Percentiles rank a stretch among this genome's conserved stretches.
Evolutionary conservation across 2,113 vertebrate species (phyloP).

Genomic region (Myrmecophaga tridactyla): DNA sequence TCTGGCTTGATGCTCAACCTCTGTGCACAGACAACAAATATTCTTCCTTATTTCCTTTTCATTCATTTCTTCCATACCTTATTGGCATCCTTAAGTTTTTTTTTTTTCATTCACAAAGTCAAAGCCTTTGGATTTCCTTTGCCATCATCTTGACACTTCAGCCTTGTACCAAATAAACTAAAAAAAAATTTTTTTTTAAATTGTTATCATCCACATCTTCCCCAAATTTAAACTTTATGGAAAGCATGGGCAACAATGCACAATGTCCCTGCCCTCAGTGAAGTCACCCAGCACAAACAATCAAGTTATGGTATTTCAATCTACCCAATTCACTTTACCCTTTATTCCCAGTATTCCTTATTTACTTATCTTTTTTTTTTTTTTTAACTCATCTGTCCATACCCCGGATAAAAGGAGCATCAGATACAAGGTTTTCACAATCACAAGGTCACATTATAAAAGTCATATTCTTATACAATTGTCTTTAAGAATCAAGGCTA

Average conservation of each 20-base stretch:
- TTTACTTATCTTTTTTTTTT: no score
- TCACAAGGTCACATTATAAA: no score
- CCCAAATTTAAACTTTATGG: not conserved
- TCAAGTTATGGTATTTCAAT: not conserved
- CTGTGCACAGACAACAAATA: not conserved
- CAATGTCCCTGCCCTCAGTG: not conserved
- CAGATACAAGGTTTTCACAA: no score
- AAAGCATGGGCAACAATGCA: not conserved
- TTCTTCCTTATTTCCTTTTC: not conserved
- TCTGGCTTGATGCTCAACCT: not conserved
- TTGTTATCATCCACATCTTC: not conserved
- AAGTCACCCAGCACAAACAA: not conserved
- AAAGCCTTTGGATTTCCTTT: not conserved
- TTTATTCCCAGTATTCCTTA: no score
- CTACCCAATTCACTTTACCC: no score
- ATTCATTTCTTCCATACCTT: not conserved
- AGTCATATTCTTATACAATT: no score
- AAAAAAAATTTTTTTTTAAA: not conserved
- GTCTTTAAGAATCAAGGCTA: no score
- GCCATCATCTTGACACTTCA: not conserved
- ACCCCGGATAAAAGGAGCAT: no score
- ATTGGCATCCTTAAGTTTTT: not conserved
- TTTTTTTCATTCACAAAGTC: not conserved
- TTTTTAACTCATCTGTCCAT: no score
- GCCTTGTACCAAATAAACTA: not conserved